Percentiles rank a stretch among this genome's conserved stretches.
Conservation (phyloP, 1,140 invertebrate species). For the Drosophila punjabiensis region DNA sequence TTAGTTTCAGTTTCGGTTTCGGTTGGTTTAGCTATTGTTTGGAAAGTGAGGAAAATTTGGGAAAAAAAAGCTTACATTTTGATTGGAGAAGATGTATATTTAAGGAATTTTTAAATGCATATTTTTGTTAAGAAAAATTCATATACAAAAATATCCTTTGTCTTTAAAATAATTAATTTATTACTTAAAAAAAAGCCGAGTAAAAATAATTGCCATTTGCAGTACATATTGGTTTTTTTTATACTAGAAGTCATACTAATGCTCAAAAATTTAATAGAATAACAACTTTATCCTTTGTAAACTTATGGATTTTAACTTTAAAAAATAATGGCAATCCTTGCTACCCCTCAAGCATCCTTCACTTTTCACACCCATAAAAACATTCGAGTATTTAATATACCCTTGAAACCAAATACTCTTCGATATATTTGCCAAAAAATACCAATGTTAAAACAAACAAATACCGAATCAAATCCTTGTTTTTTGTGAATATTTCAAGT, state of each 20-base stretch:
- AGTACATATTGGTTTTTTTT: too few relatives aligned
- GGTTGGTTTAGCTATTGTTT: background rate
- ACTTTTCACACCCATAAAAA: background rate
- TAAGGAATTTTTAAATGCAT: background rate
- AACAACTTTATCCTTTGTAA: too few relatives aligned
- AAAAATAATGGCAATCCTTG: background rate
- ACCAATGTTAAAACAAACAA: conserved; percentile 31
- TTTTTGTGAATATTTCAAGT: conserved; percentile 8
- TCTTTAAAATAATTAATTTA: background rate
- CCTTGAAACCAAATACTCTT: conserved; percentile 36
- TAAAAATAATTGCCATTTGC: too few relatives aligned
- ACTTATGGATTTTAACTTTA: background rate
- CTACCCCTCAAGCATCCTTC: background rate
- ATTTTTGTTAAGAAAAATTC: background rate
- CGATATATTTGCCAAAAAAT: conserved; percentile 20
- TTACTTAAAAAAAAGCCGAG: background rate
- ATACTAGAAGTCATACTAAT: too few relatives aligned
- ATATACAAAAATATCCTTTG: background rate
- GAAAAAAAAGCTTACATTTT: background rate
- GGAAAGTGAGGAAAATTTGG: background rate
- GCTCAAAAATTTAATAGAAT: too few relatives aligned
- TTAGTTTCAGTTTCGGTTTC: background rate
- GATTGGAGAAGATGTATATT: too few relatives aligned
- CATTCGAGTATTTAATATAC: background rate
- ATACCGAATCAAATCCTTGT: background rate